Percentiles rank a stretch among this genome's conserved stretches.
Evolutionary conservation across 2,113 vertebrate genomes (phyloP).

Genomic region (Sinocyclocheilus anophthalmus): DNA sequence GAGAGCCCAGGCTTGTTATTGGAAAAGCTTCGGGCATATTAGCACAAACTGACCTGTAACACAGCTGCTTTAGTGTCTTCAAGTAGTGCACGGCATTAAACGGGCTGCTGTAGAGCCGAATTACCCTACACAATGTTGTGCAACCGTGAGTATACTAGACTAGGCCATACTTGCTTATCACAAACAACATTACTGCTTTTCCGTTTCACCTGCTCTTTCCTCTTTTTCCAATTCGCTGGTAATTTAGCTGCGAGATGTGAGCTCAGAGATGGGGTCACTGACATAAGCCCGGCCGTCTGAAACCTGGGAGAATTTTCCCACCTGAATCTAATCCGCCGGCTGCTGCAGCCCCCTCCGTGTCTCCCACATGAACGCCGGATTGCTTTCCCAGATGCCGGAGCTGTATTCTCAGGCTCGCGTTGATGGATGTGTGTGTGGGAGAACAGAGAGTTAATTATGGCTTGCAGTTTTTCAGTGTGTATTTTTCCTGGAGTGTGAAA

Average conservation of each 20-base stretch:
- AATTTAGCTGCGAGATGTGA: too few species aligned
- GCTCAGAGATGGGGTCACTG: too few species aligned
- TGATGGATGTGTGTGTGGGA: constrained; percentile 68
- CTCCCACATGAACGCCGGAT: constrained; percentile 69
- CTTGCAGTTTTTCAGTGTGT: constrained; percentile 7
- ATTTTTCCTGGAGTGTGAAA: background rate
- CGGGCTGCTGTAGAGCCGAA: background rate
- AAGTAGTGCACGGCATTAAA: constrained; percentile 23
- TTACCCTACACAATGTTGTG: background rate
- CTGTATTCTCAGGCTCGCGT: constrained; percentile 60
- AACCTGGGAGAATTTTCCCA: too few species aligned
- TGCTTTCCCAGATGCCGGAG: constrained; percentile 73
- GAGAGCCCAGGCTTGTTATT: constrained; percentile 34
- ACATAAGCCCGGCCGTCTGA: too few species aligned
- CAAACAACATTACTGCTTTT: background rate
- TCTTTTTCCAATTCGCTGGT: too few species aligned
- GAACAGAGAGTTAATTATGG: constrained; percentile 50
- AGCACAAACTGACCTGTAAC: constrained; percentile 38
- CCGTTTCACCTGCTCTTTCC: too few species aligned
- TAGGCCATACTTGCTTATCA: background rate
- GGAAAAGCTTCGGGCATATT: constrained; percentile 45
- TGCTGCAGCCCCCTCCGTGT: constrained; percentile 57
- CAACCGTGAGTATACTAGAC: background rate
- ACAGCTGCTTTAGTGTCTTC: constrained; percentile 34
- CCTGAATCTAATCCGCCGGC: constrained; percentile 74